phyloP scores from a whole-genome alignment of 2,797 vertebrate genomes.

The Eutrigla gurnardus region DNA sequence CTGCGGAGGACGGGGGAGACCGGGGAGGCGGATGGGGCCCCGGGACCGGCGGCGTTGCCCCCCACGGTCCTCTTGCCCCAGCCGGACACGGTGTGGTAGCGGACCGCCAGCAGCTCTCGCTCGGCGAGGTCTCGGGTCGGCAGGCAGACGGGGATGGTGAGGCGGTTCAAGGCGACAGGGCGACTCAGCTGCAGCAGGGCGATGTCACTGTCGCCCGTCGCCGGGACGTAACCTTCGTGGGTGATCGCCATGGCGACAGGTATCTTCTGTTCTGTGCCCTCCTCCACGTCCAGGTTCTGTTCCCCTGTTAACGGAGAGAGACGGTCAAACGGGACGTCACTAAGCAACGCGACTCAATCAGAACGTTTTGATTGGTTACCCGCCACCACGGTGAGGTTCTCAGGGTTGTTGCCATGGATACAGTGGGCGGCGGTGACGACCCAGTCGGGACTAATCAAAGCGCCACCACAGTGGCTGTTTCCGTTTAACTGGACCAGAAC shows the following conservation, averaged over 20 bases:
- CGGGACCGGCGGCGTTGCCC: conserved; percentile 60
- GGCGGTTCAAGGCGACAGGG: conserved; percentile 64
- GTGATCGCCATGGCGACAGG: conserved; percentile 66
- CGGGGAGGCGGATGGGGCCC: not conserved
- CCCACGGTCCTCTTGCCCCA: conserved; percentile 87
- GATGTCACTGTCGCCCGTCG: conserved; percentile 81
- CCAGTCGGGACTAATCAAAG: conserved; percentile 85
- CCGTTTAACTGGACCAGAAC: conserved; percentile 80
- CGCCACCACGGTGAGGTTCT: conserved; percentile 78
- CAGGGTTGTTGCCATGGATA: conserved; percentile 54
- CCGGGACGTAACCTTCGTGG: conserved; percentile 73
- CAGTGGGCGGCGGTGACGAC: conserved; percentile 93
- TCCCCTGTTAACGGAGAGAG: conserved; percentile 80
- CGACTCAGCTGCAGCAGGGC: conserved; percentile 83
- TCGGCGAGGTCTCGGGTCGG: conserved; percentile 79
- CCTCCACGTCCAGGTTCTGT: conserved; percentile 72
- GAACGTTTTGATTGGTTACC: conserved; percentile 75
- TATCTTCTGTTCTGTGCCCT: conserved; percentile 84
- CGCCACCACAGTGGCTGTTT: conserved; percentile 85
- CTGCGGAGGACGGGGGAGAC: conserved; percentile 80
- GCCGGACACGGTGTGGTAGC: conserved; percentile 86
- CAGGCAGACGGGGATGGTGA: conserved; percentile 87
- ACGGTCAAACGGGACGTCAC: too few species aligned
- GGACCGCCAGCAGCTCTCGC: conserved; percentile 76
- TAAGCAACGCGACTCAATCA: too few species aligned